Percentiles rank a stretch among this genome's conserved stretches.
Conservation (phyloP, 1,140 invertebrate species). For the Berghia stephanieae region DNA sequence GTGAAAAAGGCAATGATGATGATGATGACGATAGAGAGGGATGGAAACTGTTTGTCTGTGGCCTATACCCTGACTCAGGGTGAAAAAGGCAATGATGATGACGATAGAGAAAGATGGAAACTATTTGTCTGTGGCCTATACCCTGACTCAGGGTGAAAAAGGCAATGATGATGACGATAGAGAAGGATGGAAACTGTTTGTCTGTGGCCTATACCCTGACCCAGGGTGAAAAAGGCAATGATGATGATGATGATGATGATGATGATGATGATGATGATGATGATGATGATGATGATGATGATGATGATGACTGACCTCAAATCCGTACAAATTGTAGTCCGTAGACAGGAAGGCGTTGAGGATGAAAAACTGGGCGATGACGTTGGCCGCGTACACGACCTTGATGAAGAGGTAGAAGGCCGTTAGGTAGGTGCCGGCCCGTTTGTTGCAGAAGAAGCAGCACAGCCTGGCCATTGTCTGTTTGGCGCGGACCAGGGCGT, state of each 20-base stretch:
- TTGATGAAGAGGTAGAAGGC: conserved; percentile 62
- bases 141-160: too few relatives aligned
- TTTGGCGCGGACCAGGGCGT: conserved; percentile 49
- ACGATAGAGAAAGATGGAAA: too few relatives aligned
- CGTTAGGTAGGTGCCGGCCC: conserved; percentile 59
- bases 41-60: too few relatives aligned
- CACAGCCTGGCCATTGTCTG: conserved; percentile 46
- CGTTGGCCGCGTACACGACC: conserved; percentile 57
- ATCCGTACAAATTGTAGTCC: conserved; percentile 67
- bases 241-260: not conserved
- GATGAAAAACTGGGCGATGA: conserved; percentile 61
- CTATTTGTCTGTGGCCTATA: too few relatives aligned
- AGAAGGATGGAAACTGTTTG: too few relatives aligned
- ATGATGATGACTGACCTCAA: conserved; percentile 58
- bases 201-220: too few relatives aligned
- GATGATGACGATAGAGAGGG: too few relatives aligned
- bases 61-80: too few relatives aligned
- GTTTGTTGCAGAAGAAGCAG: conserved; percentile 58
- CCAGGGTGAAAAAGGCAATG: too few relatives aligned
- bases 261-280: not conserved
- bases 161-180: too few relatives aligned
- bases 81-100: too few relatives aligned
- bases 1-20: too few relatives aligned
- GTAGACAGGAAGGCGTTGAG: conserved; percentile 65
- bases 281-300: not conserved